phyloP scores from a whole-genome alignment of 1,140 invertebrate species.

The Rhagoletis zephyria region DNA sequence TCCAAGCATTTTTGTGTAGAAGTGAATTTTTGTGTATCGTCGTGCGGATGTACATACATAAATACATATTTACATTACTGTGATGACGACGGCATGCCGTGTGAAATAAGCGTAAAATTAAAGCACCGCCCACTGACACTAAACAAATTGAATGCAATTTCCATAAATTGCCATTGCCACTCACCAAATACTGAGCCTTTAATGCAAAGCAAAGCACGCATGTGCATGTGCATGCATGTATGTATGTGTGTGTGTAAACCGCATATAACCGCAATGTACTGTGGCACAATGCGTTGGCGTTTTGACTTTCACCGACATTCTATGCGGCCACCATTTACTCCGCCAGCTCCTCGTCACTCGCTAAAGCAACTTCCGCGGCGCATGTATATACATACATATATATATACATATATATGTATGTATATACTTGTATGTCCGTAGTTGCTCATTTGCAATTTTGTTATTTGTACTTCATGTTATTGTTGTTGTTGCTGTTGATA shows the following conservation, averaged over 20 bases:
- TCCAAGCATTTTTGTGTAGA: too few species aligned
- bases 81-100: neutral
- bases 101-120: slow-evolving; percentile 45
- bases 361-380: neutral
- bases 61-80: too few species aligned
- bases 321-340: neutral
- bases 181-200: neutral
- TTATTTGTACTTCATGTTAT: neutral
- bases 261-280: slow-evolving; percentile 30
- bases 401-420: too few species aligned
- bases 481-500: slow-evolving; percentile 19
- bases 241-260: neutral
- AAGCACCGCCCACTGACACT: slow-evolving; percentile 45
- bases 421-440: too few species aligned
- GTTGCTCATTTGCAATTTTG: slow-evolving; percentile 34
- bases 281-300: slow-evolving; percentile 11
- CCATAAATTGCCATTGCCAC: slow-evolving; percentile 39
- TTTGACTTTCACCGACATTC: slow-evolving; percentile 6
- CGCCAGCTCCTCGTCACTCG: neutral
- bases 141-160: slow-evolving; percentile 51
- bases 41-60: too few species aligned
- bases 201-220: neutral
- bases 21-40: too few species aligned
- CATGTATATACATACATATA: too few species aligned
- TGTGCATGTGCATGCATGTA: neutral